Base-by-base conservation (phyloP, 2,113 vertebrate species). In the Echinops telfairi region DNA sequence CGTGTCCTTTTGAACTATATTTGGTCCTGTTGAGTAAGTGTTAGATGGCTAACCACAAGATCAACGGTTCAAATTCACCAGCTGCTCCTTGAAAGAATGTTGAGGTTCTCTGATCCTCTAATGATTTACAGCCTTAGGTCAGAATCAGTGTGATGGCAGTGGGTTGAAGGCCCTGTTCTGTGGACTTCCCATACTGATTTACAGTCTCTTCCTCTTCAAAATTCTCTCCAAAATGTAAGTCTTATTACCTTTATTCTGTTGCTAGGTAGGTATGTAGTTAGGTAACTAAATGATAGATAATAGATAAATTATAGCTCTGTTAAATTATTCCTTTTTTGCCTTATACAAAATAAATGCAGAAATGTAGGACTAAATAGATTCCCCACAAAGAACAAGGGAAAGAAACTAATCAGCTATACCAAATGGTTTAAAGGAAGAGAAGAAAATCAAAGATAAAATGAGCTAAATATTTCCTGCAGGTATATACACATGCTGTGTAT, bases 361-460 rank as follows among this genome's bases (percentile, higher is more conserved):
- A 47, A 36, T 53, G 16, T 12, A 88, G 68, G 22, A 92, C 91
- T 36, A 91, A 83, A 91, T 62, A 78, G 36, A 87, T 58, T 20
- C 83, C 47, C 64, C 5, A 20, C 0, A 79, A 82, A 93, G 38
- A 87, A 91, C 12, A 78, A 96, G 36, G 0, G 38, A 86, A 95
- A 86, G 38, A 93, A 92, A 92, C 12, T 88, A 95, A 95, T 86
- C 89, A 93, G 22, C 76, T 57, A 43, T 86, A 47, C 36, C 64
- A 77, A 96, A 90, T 87, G 70, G 92, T 92, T 92, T 86, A 11
- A 36, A 91, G 47, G 75, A 86, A 96, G 60, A 17, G 79, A 97
- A 91, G 77, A 93, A 86, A 58, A 77, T 91, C 73, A 29, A 86
- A 66, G 36, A 58, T 78, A 96, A 97, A 97, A 96, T 77, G 90